phyloP scores from a whole-genome alignment of 2,797 vertebrate species.

The Syngnathus rostellatus region DNA sequence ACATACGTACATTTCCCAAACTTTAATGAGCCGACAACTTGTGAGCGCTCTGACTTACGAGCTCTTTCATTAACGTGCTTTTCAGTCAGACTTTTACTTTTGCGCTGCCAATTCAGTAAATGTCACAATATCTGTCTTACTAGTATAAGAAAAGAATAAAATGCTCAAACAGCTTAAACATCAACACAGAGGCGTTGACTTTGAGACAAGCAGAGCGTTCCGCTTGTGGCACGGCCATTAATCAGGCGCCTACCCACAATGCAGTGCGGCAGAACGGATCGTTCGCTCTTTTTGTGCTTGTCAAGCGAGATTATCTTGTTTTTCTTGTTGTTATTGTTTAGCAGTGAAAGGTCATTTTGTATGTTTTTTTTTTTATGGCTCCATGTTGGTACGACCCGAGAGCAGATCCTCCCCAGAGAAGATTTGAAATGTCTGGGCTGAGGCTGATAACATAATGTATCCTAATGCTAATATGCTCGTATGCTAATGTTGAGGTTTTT shows the following conservation, averaged over 20 bases:
- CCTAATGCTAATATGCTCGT: background rate
- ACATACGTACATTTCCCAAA: background rate
- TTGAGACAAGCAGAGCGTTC: slow-evolving; percentile 22
- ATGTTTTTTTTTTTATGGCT: background rate
- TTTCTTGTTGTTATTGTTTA: background rate
- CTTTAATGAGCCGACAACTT: too few relatives aligned
- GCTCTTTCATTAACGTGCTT: too few relatives aligned
- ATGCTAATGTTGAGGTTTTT: background rate
- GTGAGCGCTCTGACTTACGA: too few relatives aligned
- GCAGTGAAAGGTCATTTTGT: background rate
- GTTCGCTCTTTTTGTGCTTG: background rate
- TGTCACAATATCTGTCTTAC: background rate
- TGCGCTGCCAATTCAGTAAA: too few relatives aligned
- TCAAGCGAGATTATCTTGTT: background rate
- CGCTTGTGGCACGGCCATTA: slow-evolving; percentile 27
- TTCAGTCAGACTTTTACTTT: too few relatives aligned
- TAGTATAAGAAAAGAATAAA: background rate
- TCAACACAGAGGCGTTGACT: slow-evolving; percentile 18
- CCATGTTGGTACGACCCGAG: background rate
- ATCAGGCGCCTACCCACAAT: slow-evolving; percentile 34
- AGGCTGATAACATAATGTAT: background rate
- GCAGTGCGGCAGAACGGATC: slow-evolving; percentile 36
- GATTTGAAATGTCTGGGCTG: background rate
- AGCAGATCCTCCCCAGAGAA: background rate
- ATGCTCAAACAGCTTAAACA: slow-evolving; percentile 6